phyloP scores from a whole-genome alignment of 2,888 invertebrate genomes.

The Orthosia incerta region DNA sequence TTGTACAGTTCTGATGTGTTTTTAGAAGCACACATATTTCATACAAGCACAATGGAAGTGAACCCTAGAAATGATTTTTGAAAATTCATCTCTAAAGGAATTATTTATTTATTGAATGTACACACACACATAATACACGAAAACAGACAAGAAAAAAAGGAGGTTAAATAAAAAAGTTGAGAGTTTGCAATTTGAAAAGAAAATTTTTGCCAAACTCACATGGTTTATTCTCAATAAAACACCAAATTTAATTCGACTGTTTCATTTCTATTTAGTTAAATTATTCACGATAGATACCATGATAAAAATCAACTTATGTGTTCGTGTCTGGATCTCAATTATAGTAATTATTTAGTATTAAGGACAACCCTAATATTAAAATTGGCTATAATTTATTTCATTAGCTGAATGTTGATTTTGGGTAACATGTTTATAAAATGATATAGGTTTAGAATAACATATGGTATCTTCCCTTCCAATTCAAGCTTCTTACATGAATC shows the following conservation, averaged over 20 bases:
- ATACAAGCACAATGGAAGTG: too few relatives aligned
- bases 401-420: not conserved
- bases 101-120: too few relatives aligned
- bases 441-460: too few relatives aligned
- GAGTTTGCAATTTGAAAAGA: too few relatives aligned
- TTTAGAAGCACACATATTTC: too few relatives aligned
- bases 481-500: not conserved
- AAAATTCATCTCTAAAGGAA: too few relatives aligned
- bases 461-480: not conserved
- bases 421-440: not conserved
- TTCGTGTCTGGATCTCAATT: constrained; percentile 27
- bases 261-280: not conserved
- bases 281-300: not conserved
- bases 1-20: too few relatives aligned
- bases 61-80: too few relatives aligned
- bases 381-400: not conserved
- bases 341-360: constrained; percentile 14
- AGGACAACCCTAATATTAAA: constrained; percentile 3
- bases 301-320: not conserved
- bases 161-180: too few relatives aligned
- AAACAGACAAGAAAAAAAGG: too few relatives aligned
- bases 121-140: too few relatives aligned
- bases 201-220: too few relatives aligned
- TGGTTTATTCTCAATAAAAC: not conserved
- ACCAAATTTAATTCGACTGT: not conserved